phyloP scores from a whole-genome alignment of 2,113 vertebrate genomes.

The Pluvianellus socialis region DNA sequence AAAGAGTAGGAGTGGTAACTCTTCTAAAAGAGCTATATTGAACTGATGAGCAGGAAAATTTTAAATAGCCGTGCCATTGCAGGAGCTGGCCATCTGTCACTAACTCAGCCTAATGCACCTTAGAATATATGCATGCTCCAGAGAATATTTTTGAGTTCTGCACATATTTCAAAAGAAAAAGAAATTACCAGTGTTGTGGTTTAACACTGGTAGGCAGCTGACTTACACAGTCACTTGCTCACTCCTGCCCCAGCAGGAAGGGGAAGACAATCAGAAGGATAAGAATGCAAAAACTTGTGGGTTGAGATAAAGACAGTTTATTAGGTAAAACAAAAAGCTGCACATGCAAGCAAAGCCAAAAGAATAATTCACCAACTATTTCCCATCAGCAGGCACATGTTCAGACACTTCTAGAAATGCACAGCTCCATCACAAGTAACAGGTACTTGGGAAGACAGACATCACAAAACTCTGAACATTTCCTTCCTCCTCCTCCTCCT shows the following conservation, averaged over 20 bases:
- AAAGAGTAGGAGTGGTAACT: background rate
- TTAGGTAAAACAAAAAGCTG: background rate
- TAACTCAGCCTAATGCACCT: background rate
- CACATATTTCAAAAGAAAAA: background rate
- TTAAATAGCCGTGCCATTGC: background rate
- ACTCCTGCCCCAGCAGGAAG: background rate
- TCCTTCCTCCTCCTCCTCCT: background rate
- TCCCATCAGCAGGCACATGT: background rate
- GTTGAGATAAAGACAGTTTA: background rate
- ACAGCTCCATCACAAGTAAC: background rate
- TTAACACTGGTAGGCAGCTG: background rate
- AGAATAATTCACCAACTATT: background rate
- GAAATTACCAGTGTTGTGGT: background rate
- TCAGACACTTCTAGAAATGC: background rate
- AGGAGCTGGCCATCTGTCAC: background rate
- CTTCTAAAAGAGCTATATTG: background rate
- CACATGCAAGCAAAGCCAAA: background rate
- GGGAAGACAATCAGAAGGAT: background rate
- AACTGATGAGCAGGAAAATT: background rate
- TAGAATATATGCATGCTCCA: background rate
- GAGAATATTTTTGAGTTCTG: background rate
- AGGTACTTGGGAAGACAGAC: background rate
- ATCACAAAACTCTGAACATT: background rate
- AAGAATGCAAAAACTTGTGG: background rate
- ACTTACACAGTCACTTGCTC: background rate